Evolutionary conservation across 2,113 vertebrate species (phyloP), one percentile per base, ranked within the genome.

Genomic region (Peromyscus californicus): DNA sequence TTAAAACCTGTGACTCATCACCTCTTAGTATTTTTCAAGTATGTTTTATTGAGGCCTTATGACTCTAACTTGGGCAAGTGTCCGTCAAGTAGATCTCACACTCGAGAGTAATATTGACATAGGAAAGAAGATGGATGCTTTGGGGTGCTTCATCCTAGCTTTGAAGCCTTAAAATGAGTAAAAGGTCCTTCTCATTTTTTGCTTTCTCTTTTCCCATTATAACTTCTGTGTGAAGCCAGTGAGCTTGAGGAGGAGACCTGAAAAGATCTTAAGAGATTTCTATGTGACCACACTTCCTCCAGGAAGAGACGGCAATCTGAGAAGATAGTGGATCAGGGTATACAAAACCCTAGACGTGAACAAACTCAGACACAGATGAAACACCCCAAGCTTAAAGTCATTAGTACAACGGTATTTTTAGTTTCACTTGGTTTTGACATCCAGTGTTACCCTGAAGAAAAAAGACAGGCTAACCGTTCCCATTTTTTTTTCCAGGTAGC

Each of bases 141-240:
- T 67, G 6, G 21, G 36, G 89, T 92, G 67, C 82, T 97, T 94
- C 74, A 70, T 94, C 80, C 90, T 86, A 96, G 70, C 76, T 92
- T 89, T 90, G 65, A 97, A 97, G 97, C 97, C 97, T 97, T 98
- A 98, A 94, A 90, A 61, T 93, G 51, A 31, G 9, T 76, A 88
- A 74, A 93, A 63, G 76, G 39, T 78, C 85, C 90, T 39, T 83
- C 22, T 69, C 42, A 7, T 2, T 36, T 72, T 83, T 72, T 13
- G 33, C 26, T 88, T 92, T 59, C 59, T 89, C 70, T 89, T 90
- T 88, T 95, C 42, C 45, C 78, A 8, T 76, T 86, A 78, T 90
- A 92, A 86, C 70, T 93, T 59, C 83, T 59, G 51, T 26, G 67
- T 85, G 95, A 80, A 90, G 21, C 95, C 91, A 91, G 59, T 89